A percentile compares a stretch with the other conserved stretches of the same genome.
These are phyloP conservation scores for Drosophila subpulchrella DNA, from an alignment of 1,140 invertebrate species.

Conservation along the genomic window DNA sequence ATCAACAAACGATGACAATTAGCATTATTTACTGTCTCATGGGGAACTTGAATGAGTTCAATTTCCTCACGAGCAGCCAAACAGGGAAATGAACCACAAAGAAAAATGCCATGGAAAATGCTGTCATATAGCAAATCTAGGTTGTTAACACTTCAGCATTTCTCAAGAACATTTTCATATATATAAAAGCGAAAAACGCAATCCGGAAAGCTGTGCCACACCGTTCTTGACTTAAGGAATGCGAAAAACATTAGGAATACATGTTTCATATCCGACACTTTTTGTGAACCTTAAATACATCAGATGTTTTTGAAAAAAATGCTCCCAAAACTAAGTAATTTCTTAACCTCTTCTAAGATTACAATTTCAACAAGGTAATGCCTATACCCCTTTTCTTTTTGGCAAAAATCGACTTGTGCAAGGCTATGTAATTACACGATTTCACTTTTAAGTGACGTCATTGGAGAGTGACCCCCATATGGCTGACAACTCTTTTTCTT, in stretches of 20 bases:
- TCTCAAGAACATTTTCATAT: neutral
- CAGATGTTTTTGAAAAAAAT: too few species aligned
- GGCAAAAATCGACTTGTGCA: neutral
- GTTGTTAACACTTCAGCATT: neutral
- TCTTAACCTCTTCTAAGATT: neutral
- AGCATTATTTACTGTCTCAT: conserved; percentile 19
- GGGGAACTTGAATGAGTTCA: conserved; percentile 14
- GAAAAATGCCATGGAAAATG: neutral
- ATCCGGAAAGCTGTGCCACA: neutral
- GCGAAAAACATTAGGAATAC: too few species aligned
- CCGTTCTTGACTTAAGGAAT: neutral
- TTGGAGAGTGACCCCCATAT: conserved; percentile 52
- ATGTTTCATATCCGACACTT: too few species aligned
- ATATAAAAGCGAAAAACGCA: neutral
- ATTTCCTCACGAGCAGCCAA: neutral
- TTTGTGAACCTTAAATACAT: too few species aligned
- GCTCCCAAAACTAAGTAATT: too few species aligned
- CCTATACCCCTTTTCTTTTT: too few species aligned
- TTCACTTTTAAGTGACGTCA: conserved; percentile 72
- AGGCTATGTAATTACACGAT: conserved; percentile 45
- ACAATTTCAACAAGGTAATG: neutral
- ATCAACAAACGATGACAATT: conserved; percentile 41
- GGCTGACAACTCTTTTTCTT: neutral
- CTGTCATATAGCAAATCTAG: neutral
- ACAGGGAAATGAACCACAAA: neutral